Conservation (phyloP, 2,113 vertebrate genomes). For the Strix aluco region DNA sequence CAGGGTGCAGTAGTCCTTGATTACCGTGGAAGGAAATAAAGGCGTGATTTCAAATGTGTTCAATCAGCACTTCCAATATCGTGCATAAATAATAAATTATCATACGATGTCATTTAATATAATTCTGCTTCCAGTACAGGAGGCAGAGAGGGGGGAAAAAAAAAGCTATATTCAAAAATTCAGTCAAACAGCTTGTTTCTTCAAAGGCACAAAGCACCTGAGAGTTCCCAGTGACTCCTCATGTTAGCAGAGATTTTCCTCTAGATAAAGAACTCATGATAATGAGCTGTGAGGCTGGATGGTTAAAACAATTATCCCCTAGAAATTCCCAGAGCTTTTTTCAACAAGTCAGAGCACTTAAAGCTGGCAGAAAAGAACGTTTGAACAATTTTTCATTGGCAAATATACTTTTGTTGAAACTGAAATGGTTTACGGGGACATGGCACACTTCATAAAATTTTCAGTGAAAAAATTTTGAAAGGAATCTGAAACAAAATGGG, state of each 20-base stretch:
- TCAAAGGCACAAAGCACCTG: background rate
- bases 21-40: background rate
- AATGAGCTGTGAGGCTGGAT: background rate
- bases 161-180: background rate
- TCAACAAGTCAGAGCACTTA: background rate
- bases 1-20: background rate
- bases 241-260: background rate
- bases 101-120: background rate
- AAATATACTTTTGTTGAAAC: background rate
- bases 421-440: background rate
- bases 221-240: background rate
- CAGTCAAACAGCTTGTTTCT: background rate
- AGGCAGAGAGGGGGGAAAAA: no score
- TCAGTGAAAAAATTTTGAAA: background rate
- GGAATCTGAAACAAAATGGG: background rate
- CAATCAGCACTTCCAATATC: background rate
- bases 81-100: background rate
- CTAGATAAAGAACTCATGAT: background rate
- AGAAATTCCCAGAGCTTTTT: background rate
- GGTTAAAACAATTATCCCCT: background rate
- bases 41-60: background rate
- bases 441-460: background rate
- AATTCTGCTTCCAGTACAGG: background rate
- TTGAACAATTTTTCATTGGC: background rate
- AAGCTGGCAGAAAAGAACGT: background rate